A percentile compares a stretch with the other conserved stretches of the same genome.
Conservation (phyloP, 2,113 vertebrate genomes). For the Chaetops frenatus region DNA sequence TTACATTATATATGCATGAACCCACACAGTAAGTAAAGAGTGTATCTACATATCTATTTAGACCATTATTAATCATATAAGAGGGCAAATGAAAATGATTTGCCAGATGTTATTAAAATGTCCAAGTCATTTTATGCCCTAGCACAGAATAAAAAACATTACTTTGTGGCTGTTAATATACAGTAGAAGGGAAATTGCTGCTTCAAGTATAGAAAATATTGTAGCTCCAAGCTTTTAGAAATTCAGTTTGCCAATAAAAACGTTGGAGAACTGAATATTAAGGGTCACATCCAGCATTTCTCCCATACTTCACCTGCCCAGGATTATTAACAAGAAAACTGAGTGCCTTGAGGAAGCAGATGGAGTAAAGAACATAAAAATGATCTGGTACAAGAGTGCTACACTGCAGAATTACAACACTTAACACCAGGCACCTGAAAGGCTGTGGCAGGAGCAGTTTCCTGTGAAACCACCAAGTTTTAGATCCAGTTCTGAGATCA, state of each 20-base stretch:
- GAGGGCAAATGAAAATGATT: slow-evolving; percentile 19
- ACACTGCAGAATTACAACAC: not conserved
- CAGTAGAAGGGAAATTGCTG: not conserved
- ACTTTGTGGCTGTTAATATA: not conserved
- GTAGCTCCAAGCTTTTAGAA: not conserved
- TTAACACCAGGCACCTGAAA: not conserved
- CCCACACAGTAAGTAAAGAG: not conserved
- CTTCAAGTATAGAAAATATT: not conserved
- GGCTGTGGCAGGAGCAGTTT: not conserved
- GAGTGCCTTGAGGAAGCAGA: not conserved
- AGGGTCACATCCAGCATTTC: not conserved
- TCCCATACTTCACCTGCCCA: not conserved
- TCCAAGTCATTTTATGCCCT: not conserved
- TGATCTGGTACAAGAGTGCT: not conserved
- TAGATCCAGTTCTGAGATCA: not conserved
- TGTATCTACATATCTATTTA: not conserved
- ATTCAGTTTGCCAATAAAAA: not conserved
- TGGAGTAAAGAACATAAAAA: not conserved
- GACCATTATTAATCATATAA: not conserved
- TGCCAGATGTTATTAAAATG: slow-evolving; percentile 3
- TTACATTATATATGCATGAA: not conserved
- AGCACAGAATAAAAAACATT: not conserved
- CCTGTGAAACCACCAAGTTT: not conserved
- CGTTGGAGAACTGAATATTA: not conserved
- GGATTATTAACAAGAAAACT: not conserved